These are phyloP conservation scores for Diorhabda carinulata DNA, from an alignment of 1,140 invertebrate species.

Conservation along the genomic window DNA sequence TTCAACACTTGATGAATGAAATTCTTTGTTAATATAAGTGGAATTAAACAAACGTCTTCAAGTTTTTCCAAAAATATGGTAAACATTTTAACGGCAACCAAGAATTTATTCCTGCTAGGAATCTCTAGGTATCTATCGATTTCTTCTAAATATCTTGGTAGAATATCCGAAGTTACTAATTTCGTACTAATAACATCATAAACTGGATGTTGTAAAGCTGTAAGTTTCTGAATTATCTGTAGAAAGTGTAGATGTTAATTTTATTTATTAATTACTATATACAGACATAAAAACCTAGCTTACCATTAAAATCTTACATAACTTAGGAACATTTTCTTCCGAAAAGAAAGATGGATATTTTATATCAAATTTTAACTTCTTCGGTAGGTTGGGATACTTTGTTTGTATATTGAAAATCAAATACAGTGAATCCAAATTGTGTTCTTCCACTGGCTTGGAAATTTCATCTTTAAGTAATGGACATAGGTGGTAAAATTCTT, in stretches of 20 bases:
- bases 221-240: slow-evolving; percentile 57
- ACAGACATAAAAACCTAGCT: slow-evolving; percentile 31
- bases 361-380: slow-evolving; percentile 54
- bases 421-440: slow-evolving; percentile 53
- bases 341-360: slow-evolving; percentile 53
- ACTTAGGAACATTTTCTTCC: slow-evolving; percentile 52
- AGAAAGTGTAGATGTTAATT: slow-evolving; percentile 29
- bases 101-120: slow-evolving; percentile 58
- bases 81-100: slow-evolving; percentile 47
- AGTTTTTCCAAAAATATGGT: slow-evolving; percentile 33
- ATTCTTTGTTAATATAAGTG: slow-evolving; percentile 40
- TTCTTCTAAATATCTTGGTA: slow-evolving; percentile 53
- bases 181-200: slow-evolving; percentile 55
- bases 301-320: slow-evolving; percentile 60
- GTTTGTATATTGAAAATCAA: slow-evolving; percentile 49
- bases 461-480: slow-evolving; percentile 57
- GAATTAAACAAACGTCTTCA: slow-evolving; percentile 27
- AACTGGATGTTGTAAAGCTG: slow-evolving; percentile 57
- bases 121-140: slow-evolving; percentile 57
- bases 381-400: slow-evolving; percentile 51
- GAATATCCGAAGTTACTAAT: slow-evolving; percentile 49
- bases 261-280: background rate
- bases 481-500: slow-evolving; percentile 55
- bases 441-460: slow-evolving; percentile 54
- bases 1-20: slow-evolving; percentile 48